Evolutionary conservation across 2,888 invertebrate species (phyloP).

Genomic region (Dolomedes plantarius): DNA sequence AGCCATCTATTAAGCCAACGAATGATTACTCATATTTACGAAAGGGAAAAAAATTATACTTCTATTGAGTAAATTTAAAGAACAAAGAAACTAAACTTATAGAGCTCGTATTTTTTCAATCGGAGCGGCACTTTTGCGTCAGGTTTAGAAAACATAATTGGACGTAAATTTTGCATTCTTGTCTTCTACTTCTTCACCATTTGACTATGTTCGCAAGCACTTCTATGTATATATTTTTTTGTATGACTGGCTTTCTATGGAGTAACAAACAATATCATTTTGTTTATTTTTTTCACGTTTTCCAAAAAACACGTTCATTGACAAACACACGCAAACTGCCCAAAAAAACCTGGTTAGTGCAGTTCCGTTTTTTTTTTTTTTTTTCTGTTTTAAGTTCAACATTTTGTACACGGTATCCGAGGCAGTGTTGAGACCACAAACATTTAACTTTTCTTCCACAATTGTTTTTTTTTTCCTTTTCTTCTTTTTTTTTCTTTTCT

Average conservation of each 20-base stretch:
- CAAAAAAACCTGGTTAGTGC: not conserved
- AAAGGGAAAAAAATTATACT: not conserved
- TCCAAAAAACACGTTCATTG: not conserved
- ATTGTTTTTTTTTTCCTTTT: no score
- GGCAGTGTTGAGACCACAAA: constrained; percentile 13
- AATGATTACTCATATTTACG: not conserved
- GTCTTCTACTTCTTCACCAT: constrained; percentile 1
- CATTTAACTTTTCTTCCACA: not conserved
- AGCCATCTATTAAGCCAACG: not conserved
- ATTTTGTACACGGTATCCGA: not conserved
- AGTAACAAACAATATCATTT: constrained; percentile 10
- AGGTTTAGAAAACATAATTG: not conserved
- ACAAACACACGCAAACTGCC: not conserved
- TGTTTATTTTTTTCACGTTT: not conserved
- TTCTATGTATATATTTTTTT: not conserved
- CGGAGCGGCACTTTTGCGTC: constrained; percentile 16
- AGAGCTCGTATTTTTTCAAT: not conserved
- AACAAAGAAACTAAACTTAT: not conserved
- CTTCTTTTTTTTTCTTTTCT: not conserved
- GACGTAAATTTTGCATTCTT: not conserved
- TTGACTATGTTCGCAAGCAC: constrained; percentile 6
- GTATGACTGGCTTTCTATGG: not conserved
- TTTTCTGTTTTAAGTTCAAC: not conserved
- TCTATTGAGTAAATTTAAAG: not conserved
- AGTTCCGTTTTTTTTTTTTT: not conserved